Percentiles rank a stretch among this genome's conserved stretches.
phyloP scores from a whole-genome alignment of 2,888 invertebrate species.

The Chymomyza procnemis region DNA sequence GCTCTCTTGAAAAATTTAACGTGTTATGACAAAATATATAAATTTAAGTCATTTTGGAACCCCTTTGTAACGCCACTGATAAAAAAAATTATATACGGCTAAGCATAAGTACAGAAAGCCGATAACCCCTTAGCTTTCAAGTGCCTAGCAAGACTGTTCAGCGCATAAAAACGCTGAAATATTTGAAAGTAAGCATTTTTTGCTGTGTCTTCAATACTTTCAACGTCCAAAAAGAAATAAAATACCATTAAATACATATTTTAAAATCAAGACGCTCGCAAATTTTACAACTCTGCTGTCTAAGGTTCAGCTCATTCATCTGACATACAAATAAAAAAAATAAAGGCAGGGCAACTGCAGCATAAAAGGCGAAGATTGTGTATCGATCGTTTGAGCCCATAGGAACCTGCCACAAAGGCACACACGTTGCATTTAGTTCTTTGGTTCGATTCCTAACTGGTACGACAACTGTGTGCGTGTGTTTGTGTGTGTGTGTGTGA shows the following conservation, averaged over 20 bases:
- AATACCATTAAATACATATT: conserved; percentile 65
- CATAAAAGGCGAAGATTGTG: conserved; percentile 9
- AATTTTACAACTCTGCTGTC: conserved; percentile 56
- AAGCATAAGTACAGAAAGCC: conserved; percentile 36
- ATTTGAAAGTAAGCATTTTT: conserved; percentile 57
- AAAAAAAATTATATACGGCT: conserved; percentile 14
- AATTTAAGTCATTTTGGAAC: too few species aligned
- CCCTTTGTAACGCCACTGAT: background rate
- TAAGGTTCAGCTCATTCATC: conserved; percentile 11
- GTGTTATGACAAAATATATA: too few species aligned
- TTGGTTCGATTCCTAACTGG: conserved; percentile 8
- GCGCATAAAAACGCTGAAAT: conserved; percentile 16
- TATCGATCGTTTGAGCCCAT: conserved; percentile 29
- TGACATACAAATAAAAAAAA: background rate
- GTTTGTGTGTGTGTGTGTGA: conserved; percentile 13
- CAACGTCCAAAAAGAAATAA: conserved; percentile 55
- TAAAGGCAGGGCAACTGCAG: background rate
- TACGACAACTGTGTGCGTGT: background rate
- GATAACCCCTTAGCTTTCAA: conserved; percentile 60
- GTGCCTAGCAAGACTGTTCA: conserved; percentile 20
- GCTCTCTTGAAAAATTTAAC: too few species aligned
- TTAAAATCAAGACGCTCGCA: conserved; percentile 37
- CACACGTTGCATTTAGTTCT: conserved; percentile 45
- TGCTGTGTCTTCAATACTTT: conserved; percentile 27
- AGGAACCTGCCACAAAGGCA: conserved; percentile 16